Percentiles rank a stretch among this genome's conserved stretches.
These are phyloP conservation scores for Bothrops alternatus DNA, from an alignment of 2,797 vertebrate species.

Conservation along the genomic window DNA sequence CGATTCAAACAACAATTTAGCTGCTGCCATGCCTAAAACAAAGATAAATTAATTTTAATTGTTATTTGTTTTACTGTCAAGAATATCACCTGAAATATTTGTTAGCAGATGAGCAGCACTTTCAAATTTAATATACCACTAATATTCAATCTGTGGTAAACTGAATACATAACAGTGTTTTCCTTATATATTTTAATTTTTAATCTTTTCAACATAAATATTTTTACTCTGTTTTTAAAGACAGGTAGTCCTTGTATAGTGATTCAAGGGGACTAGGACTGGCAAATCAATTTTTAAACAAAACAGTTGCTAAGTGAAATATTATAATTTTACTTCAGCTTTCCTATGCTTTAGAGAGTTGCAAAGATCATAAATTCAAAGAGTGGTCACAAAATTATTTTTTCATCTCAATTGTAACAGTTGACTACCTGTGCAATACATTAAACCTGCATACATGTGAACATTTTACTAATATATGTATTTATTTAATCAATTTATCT, in stretches of 20 bases:
- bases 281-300: neutral
- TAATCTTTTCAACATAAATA: neutral
- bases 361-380: neutral
- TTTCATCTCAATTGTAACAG: neutral
- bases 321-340: neutral
- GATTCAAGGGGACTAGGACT: neutral
- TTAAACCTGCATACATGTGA: neutral
- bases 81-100: neutral
- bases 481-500: neutral
- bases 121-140: neutral
- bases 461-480: neutral
- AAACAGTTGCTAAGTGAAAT: neutral
- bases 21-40: slow-evolving; percentile 75
- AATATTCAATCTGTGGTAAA: neutral
- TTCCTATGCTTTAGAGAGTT: neutral
- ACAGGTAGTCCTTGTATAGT: neutral
- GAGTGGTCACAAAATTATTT: neutral
- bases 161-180: neutral
- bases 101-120: neutral
- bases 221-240: neutral
- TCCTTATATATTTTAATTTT: neutral
- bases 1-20: slow-evolving; percentile 73
- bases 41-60: slow-evolving; percentile 26
- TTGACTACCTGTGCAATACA: neutral
- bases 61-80: neutral